Percentiles rank a stretch among this genome's conserved stretches.
Evolutionary conservation across 2,113 vertebrate species (phyloP).

Genomic region (Polypterus bichir): DNA sequence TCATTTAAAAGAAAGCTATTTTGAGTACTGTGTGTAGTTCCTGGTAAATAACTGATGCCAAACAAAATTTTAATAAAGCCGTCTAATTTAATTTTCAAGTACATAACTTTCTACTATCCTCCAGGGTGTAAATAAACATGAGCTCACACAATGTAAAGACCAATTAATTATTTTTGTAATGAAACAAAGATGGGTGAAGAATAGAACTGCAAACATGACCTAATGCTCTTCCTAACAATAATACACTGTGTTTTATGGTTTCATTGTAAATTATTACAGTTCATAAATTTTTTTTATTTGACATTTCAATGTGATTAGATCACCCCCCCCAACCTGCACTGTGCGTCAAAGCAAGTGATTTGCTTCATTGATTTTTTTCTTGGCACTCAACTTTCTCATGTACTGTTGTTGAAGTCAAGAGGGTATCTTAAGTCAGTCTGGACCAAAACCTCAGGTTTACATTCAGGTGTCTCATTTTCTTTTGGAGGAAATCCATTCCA

Average conservation of each 20-base stretch:
- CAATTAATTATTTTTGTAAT: conserved; percentile 28
- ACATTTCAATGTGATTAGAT: conserved; percentile 63
- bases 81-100: neutral
- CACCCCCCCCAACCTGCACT: conserved; percentile 43
- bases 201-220: conserved; percentile 37
- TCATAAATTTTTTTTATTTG: conserved; percentile 52
- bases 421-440: too few relatives aligned
- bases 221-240: conserved; percentile 57
- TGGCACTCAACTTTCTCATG: too few relatives aligned
- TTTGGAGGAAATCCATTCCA: too few relatives aligned
- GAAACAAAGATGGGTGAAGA: conserved; percentile 29
- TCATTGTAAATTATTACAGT: conserved; percentile 40
- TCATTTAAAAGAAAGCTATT: too few relatives aligned
- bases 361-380: too few relatives aligned
- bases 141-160: conserved; percentile 41
- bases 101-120: conserved; percentile 2
- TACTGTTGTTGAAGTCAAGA: too few relatives aligned
- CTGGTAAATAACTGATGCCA: too few relatives aligned
- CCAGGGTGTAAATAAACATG: conserved; percentile 27
- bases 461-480: too few relatives aligned
- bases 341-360: conserved; percentile 28
- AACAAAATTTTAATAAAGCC: too few relatives aligned
- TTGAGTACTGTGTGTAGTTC: too few relatives aligned
- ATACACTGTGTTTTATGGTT: conserved; percentile 48
- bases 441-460: too few relatives aligned